Base-by-base conservation (phyloP, 1,140 invertebrate genomes). In the Zophobas morio region DNA sequence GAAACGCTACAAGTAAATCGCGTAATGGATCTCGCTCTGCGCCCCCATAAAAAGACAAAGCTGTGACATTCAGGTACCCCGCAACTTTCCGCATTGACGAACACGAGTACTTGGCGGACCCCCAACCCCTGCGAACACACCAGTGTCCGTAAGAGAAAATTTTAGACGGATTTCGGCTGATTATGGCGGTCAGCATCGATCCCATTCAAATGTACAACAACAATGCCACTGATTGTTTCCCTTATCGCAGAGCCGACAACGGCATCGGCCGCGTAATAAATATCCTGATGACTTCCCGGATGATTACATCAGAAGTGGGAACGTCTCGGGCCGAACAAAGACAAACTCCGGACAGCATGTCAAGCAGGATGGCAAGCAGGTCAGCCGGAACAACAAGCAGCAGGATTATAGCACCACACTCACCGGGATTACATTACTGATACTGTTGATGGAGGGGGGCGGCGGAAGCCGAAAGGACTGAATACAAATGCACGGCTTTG, bases 381-480 rank as follows among this genome's bases (percentile, higher is more conserved):
- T 75, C 77, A 76, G 74, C 70, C 74, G 74, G 74, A 72, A 72
- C 53, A 73, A 79, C 66, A 73, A 49, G 66, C 77, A 74, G 78
- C 46, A 74, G 70, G 63, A 71, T 79, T 79, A 72, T 79, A 70
- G 66, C 74, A 70, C 70, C 70, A 71, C 49, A 75, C 74, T 71
- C 74, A 72, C 56, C 78, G 66, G 78, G 74, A 79, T 79, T 79
- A 79, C 74, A 75, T 79, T 76, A 72, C 66, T 76, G 66, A 79
- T 79, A 76, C 51, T 70, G 54, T 76, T 60, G 74, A 79, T 70
- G 77, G 63, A 66, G 66, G 49, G 36, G 20, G 36, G 57, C n/a
- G 42, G 51, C 40, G 49, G 60, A 73, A 73, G 71, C 40, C 54
- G 71, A 73, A 51, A 73, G 71, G 51, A 73, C 71, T 73, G 72